A percentile compares a stretch with the other conserved stretches of the same genome.
Conservation (phyloP, 2,113 vertebrate genomes). For the Mustela lutreola region DNA sequence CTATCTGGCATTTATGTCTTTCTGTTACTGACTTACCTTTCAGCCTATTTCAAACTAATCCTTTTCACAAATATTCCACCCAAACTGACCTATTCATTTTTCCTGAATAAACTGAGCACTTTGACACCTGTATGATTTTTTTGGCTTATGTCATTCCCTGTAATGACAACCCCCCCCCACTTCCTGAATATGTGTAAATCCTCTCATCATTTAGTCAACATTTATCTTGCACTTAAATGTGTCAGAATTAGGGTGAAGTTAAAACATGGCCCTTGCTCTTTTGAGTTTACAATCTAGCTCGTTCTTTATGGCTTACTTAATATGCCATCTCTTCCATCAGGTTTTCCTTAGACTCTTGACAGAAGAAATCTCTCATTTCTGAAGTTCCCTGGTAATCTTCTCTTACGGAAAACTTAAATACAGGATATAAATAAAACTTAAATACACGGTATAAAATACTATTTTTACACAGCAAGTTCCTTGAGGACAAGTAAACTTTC, state of each 20-base stretch:
- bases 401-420: neutral
- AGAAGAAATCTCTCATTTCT: slow-evolving; percentile 27
- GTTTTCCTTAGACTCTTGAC: slow-evolving; percentile 40
- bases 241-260: slow-evolving; percentile 8
- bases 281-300: neutral
- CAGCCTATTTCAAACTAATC: neutral
- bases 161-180: neutral
- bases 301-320: slow-evolving; percentile 45
- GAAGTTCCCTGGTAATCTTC: neutral
- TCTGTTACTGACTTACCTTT: neutral
- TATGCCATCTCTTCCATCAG: neutral
- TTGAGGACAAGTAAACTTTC: slow-evolving; percentile 14
- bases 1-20: slow-evolving; percentile 1
- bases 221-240: neutral
- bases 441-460: neutral
- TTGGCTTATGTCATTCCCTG: neutral
- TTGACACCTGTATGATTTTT: neutral
- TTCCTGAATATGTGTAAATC: slow-evolving; percentile 30
- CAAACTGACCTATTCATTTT: slow-evolving; percentile 12
- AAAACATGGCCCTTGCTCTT: slow-evolving; percentile 23
- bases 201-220: neutral
- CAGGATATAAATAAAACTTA: neutral
- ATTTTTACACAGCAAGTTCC: slow-evolving; percentile 14
- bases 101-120: slow-evolving; percentile 38
- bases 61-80: slow-evolving; percentile 27